Evolutionary conservation across 2,113 vertebrate species (phyloP).

Genomic region (Corythornis cristatus): DNA sequence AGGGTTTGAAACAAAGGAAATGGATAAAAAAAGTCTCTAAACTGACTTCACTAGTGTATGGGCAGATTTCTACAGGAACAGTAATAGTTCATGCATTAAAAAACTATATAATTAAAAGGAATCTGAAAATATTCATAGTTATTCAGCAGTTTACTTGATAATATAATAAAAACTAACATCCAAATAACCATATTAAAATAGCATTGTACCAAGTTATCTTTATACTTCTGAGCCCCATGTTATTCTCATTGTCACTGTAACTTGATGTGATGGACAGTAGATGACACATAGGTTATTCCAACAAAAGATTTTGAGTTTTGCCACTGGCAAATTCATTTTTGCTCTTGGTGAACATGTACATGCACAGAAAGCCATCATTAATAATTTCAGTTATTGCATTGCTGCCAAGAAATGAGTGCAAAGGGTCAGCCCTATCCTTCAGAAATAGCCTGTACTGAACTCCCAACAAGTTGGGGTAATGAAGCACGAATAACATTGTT

Average conservation of each 20-base stretch:
- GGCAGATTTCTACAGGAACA: neutral
- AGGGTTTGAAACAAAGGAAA: neutral
- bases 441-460: rapidly evolving
- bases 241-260: neutral
- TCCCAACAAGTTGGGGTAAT: neutral
- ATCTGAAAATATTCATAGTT: neutral
- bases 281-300: neutral
- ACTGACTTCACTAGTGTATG: neutral
- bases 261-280: neutral
- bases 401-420: neutral
- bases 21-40: neutral
- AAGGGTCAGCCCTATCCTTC: neutral
- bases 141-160: neutral
- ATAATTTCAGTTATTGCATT: neutral
- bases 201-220: neutral
- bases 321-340: neutral
- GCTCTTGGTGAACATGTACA: neutral
- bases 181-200: neutral
- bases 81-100: neutral
- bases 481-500: neutral
- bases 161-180: neutral
- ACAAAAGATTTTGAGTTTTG: neutral
- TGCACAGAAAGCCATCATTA: neutral
- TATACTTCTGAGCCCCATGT: neutral
- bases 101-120: neutral